Base-by-base conservation (phyloP, 2,113 vertebrate species). In the Ibidorhyncha struthersii region DNA sequence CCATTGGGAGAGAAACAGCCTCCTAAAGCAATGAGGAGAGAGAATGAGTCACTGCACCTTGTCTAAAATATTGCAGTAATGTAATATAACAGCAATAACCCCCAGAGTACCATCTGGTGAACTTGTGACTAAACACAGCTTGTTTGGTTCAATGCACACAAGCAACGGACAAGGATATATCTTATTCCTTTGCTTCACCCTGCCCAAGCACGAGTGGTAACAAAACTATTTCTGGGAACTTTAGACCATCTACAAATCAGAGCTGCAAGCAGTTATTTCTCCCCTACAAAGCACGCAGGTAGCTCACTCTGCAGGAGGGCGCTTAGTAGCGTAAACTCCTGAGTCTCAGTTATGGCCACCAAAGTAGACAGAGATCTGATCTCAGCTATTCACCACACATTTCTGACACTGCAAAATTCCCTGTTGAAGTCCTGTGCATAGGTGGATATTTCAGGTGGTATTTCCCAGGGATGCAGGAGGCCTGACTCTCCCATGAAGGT, bases 21-120 rank as follows among this genome's bases (percentile, higher is more conserved):
- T 94, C 95, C 82, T 53, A 94, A 92, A 94, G 89, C 77, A 50
- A 62, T 14, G 82, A 80, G 89, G 77, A 92, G 67, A 66, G 82
- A 84, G 82, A 94, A 94, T 90, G 94, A 94, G 94, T 96, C 95
- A 87, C 84, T n/a, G 74, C 14, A 7, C 74, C 94, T 66, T 78
- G 86, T 94, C 95, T 96, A 93, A 87, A 91, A 87, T 47, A 88
- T 96, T 70, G 89, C 93, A 88, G 82, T 97, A 97, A 96, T 97
- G 84, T 74, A 97, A 96, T 96, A 89, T 38, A 95, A 76, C 96
- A 93, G 96, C 87, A 88, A 80, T 95, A 97, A 97, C 93, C 95
- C 91, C 94, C 82, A 77, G 94, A 97, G 93, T 90, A 96, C 89
- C 95, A 97, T 95, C 94, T 97, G 95, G 97, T 96, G 93, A 97